Evolutionary conservation across 2,113 vertebrate species (phyloP).

Genomic region (Petaurus breviceps): DNA sequence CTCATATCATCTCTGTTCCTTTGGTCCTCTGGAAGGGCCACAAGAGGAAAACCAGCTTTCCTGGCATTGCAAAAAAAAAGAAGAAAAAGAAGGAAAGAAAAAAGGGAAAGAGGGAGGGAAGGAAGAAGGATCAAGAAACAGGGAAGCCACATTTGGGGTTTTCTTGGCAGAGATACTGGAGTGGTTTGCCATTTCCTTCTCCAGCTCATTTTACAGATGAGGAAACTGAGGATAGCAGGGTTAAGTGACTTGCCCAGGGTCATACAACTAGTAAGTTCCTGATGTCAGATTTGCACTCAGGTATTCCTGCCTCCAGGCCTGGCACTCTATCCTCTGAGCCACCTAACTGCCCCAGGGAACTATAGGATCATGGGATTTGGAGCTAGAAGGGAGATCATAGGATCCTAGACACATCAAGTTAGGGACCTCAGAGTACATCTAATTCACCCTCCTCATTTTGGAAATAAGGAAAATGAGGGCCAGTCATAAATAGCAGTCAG

Average conservation of each 20-base stretch:
- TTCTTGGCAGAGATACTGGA: neutral
- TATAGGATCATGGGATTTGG: too few species aligned
- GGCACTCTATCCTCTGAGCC: too few species aligned
- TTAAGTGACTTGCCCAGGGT: neutral
- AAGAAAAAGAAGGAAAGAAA: neutral
- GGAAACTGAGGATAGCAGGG: neutral
- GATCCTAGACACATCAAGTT: too few species aligned
- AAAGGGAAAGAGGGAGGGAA: neutral
- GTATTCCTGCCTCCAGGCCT: too few species aligned
- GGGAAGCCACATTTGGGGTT: neutral
- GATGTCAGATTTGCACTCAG: too few species aligned
- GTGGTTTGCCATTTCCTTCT: neutral
- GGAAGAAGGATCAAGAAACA: neutral
- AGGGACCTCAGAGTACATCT: too few species aligned
- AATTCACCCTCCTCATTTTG: too few species aligned
- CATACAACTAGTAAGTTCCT: neutral
- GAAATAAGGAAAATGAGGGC: too few species aligned
- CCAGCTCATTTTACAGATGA: neutral
- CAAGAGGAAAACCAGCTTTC: neutral
- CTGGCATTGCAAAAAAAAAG: neutral
- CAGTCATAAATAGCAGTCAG: too few species aligned
- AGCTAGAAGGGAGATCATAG: too few species aligned
- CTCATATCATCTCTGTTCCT: neutral
- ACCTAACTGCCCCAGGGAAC: too few species aligned
- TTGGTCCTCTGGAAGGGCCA: neutral